Evolutionary conservation across 2,888 invertebrate genomes (phyloP).

Genomic region (Calliphora vomitoria): DNA sequence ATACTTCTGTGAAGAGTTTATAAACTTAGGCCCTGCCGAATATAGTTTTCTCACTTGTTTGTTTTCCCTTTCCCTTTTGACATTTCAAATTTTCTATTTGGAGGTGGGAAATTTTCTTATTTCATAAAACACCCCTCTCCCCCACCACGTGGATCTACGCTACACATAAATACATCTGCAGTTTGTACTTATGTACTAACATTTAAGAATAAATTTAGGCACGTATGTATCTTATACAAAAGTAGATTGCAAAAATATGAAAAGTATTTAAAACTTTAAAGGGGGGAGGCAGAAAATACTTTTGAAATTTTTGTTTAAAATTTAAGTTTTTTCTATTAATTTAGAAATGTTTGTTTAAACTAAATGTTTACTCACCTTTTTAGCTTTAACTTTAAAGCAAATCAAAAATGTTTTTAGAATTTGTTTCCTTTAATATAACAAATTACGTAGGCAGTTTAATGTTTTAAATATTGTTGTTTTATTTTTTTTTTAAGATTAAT

Average conservation of each 20-base stretch:
- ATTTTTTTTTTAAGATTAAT: not conserved
- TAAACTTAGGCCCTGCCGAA: no score
- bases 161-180: no score
- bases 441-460: not conserved
- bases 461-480: not conserved
- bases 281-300: no score
- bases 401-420: not conserved
- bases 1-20: no score
- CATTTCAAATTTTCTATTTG: no score
- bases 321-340: not conserved
- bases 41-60: no score
- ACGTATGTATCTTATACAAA: conserved; percentile 20
- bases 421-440: not conserved
- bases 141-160: no score
- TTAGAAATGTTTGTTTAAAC: not conserved
- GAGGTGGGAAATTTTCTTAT: no score
- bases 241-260: not conserved
- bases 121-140: no score
- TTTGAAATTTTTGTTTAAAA: no score
- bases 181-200: not conserved
- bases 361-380: no score
- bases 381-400: not conserved
- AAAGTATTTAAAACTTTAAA: not conserved
- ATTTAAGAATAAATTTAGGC: conserved; percentile 30
- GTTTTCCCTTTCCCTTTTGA: no score